Percentiles rank a stretch among this genome's conserved stretches.
Conservation (phyloP, 2,888 invertebrate genomes). For the Nomada ruficornis region DNA sequence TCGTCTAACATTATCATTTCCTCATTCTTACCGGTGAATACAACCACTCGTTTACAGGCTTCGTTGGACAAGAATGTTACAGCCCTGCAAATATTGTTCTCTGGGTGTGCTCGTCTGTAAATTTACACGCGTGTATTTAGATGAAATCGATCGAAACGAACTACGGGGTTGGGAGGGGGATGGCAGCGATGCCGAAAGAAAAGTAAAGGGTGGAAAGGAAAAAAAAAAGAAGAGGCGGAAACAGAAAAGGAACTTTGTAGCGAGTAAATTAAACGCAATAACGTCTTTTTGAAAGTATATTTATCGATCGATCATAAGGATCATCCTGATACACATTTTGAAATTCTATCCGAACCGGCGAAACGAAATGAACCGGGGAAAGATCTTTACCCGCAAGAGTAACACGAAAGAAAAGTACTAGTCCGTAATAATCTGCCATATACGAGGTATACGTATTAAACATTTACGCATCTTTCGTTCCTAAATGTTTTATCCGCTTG, state of each 20-base stretch:
- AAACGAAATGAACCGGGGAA: conserved; percentile 35
- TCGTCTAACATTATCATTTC: conserved; percentile 32
- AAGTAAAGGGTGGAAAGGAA: not conserved
- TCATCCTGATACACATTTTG: conserved; percentile 47
- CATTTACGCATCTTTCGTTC: conserved; percentile 69
- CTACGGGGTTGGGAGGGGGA: too few relatives aligned
- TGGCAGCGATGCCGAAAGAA: too few relatives aligned
- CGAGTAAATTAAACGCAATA: conserved; percentile 68
- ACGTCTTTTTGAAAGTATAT: conserved; percentile 72
- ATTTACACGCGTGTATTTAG: conserved; percentile 63
- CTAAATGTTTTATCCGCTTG: conserved; percentile 66
- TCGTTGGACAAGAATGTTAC: conserved; percentile 44
- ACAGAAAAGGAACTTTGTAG: conserved; percentile 49
- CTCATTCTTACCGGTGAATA: conserved; percentile 31
- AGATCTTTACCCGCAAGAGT: conserved; percentile 47
- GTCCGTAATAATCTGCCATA: conserved; percentile 76
- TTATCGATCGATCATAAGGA: conserved; percentile 59
- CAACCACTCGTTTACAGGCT: conserved; percentile 39
- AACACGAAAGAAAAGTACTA: conserved; percentile 57
- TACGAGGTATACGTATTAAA: conserved; percentile 71
- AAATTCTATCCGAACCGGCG: conserved; percentile 60
- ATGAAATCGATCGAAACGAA: conserved; percentile 34
- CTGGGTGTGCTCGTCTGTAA: conserved; percentile 66
- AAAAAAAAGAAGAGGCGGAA: too few relatives aligned
- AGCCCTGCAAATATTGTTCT: conserved; percentile 51